phyloP scores from a whole-genome alignment of 2,888 invertebrate species.

The Lasioglossum marginatum region DNA sequence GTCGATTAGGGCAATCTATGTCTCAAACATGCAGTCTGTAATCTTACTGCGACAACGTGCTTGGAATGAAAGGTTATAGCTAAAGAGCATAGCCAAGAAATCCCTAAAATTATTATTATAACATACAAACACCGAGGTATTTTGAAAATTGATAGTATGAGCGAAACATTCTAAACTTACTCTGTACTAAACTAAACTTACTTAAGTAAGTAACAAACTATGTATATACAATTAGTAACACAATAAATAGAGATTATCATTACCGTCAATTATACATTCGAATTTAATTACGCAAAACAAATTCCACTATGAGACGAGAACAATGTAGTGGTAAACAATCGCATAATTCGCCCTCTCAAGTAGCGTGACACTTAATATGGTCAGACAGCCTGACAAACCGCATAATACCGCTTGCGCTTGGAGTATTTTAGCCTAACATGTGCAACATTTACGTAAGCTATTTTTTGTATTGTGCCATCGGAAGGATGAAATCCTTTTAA shows the following conservation, averaged over 20 bases:
- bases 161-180: background rate
- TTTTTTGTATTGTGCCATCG: background rate
- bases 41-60: background rate
- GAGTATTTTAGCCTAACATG: background rate
- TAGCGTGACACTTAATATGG: slow-evolving; percentile 34
- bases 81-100: background rate
- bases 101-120: background rate
- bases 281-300: background rate
- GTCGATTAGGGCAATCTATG: background rate
- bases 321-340: background rate
- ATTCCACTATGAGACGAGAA: background rate
- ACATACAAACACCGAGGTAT: background rate
- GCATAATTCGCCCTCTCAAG: slow-evolving; percentile 10
- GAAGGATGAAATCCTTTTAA: background rate
- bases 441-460: background rate
- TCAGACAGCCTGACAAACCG: slow-evolving; percentile 21
- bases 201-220: background rate
- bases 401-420: background rate
- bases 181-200: too few species aligned
- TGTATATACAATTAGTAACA: background rate
- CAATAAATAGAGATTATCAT: background rate
- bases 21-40: background rate
- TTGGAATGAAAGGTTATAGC: background rate
- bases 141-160: background rate
- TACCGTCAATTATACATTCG: background rate